Percentiles rank a stretch among this genome's conserved stretches.
phyloP scores from a whole-genome alignment of 2,113 vertebrate genomes.

The Zapornia atra region DNA sequence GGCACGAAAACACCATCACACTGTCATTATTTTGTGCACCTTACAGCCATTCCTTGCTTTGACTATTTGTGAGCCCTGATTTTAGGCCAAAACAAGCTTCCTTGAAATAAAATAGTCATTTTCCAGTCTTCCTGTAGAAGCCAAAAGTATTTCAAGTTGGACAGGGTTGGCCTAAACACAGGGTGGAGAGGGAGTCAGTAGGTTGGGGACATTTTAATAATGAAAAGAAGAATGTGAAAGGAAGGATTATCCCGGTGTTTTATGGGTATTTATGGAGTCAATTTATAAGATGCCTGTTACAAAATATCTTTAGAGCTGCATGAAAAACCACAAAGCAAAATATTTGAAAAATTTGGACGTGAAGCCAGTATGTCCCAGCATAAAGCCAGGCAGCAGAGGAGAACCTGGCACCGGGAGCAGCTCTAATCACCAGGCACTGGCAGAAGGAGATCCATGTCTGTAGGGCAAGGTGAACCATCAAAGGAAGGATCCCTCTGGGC shows the following conservation, averaged over 20 bases:
- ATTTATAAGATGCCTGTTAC: slow-evolving; percentile 69
- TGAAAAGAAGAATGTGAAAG: slow-evolving; percentile 60
- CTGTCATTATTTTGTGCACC: background rate
- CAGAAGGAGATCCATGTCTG: background rate
- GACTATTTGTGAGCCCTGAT: slow-evolving; percentile 13
- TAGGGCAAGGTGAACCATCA: background rate
- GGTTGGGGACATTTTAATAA: slow-evolving; percentile 41
- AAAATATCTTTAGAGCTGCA: slow-evolving; percentile 45
- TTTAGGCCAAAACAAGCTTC: slow-evolving; percentile 64
- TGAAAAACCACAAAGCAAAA: slow-evolving; percentile 61
- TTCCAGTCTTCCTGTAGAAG: slow-evolving; percentile 59
- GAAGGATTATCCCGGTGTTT: slow-evolving; percentile 61
- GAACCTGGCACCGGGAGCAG: background rate
- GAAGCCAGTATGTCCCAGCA: background rate
- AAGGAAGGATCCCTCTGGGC: background rate
- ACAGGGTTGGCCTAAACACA: background rate
- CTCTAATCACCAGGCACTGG: background rate
- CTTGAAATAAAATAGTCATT: slow-evolving; percentile 56
- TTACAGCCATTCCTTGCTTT: slow-evolving; percentile 5
- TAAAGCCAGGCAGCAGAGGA: slow-evolving; percentile 46
- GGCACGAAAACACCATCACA: background rate
- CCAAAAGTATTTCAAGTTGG: slow-evolving; percentile 62
- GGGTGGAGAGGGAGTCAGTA: background rate
- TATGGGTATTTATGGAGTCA: slow-evolving; percentile 64
- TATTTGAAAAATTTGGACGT: slow-evolving; percentile 56